A percentile compares a stretch with the other conserved stretches of the same genome.
phyloP scores from a whole-genome alignment of 1,140 invertebrate species.

The Leptonema lineaticorne region DNA sequence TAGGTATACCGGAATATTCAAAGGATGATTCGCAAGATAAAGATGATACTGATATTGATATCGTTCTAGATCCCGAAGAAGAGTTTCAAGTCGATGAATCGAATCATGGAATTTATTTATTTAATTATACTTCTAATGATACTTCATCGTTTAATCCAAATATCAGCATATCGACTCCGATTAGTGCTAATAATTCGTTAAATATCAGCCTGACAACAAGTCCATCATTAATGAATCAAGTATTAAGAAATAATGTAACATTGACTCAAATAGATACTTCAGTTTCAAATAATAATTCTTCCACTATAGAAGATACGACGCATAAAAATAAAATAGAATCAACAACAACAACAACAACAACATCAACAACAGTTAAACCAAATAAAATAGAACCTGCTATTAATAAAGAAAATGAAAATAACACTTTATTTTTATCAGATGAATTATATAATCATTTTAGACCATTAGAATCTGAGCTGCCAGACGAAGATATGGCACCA shows the following conservation, averaged over 20 bases:
- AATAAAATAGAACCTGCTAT: constrained; percentile 44
- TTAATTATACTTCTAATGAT: constrained; percentile 49
- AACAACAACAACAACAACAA: constrained; percentile 47
- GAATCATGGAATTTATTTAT: constrained; percentile 54
- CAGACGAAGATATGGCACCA: constrained; percentile 66
- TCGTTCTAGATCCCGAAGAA: constrained; percentile 53
- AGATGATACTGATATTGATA: constrained; percentile 45
- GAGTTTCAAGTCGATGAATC: constrained; percentile 57
- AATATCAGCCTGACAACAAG: constrained; percentile 21
- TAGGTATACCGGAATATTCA: constrained; percentile 28
- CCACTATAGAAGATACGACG: constrained; percentile 34
- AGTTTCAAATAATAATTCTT: background rate
- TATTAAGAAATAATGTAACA: constrained; percentile 39
- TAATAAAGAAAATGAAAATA: constrained; percentile 51
- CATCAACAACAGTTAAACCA: constrained; percentile 46
- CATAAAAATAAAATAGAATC: constrained; percentile 43
- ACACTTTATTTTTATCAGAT: constrained; percentile 58
- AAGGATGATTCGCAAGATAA: background rate
- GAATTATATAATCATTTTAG: constrained; percentile 64
- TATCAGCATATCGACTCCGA: constrained; percentile 18
- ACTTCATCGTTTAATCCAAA: constrained; percentile 22
- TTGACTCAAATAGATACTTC: constrained; percentile 45
- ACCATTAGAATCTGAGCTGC: constrained; percentile 62
- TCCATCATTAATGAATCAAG: background rate
- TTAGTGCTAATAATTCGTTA: constrained; percentile 5